phyloP scores from a whole-genome alignment of 1,140 invertebrate species.

The Nebria ingens region DNA sequence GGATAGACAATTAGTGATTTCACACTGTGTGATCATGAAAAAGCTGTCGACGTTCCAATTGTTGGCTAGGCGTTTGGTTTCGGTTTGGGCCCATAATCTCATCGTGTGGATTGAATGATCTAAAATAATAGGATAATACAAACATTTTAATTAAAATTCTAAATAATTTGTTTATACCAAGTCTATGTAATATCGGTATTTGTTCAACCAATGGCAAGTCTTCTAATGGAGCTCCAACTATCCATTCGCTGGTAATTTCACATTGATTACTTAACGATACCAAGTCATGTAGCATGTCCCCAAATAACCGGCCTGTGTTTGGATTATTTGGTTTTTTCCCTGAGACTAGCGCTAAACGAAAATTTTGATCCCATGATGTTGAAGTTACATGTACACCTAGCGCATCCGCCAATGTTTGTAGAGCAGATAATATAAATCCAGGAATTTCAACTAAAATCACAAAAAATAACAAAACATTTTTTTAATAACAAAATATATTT shows the following conservation, averaged over 20 bases:
- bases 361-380: constrained; percentile 64
- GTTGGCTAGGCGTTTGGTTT: constrained; percentile 56
- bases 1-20: constrained; percentile 54
- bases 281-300: constrained; percentile 49
- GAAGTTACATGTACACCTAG: constrained; percentile 60
- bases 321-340: constrained; percentile 20
- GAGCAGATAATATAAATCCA: constrained; percentile 49
- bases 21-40: constrained; percentile 43
- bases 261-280: constrained; percentile 54
- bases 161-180: constrained; percentile 41
- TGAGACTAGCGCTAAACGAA: constrained; percentile 43
- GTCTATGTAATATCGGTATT: constrained; percentile 63
- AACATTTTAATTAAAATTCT: neutral
- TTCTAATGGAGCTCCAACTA: constrained; percentile 50
- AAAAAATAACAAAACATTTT: neutral
- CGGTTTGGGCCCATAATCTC: constrained; percentile 58
- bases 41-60: constrained; percentile 56
- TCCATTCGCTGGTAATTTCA: constrained; percentile 54
- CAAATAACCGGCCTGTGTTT: constrained; percentile 46
- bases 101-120: constrained; percentile 68
- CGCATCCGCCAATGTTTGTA: constrained; percentile 62
- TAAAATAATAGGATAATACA: constrained; percentile 22
- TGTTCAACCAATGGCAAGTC: constrained; percentile 67
- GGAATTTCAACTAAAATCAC: constrained; percentile 44
- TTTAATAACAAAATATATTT: neutral